phyloP scores from a whole-genome alignment of 2,113 vertebrate genomes.

The Thunnus thynnus region DNA sequence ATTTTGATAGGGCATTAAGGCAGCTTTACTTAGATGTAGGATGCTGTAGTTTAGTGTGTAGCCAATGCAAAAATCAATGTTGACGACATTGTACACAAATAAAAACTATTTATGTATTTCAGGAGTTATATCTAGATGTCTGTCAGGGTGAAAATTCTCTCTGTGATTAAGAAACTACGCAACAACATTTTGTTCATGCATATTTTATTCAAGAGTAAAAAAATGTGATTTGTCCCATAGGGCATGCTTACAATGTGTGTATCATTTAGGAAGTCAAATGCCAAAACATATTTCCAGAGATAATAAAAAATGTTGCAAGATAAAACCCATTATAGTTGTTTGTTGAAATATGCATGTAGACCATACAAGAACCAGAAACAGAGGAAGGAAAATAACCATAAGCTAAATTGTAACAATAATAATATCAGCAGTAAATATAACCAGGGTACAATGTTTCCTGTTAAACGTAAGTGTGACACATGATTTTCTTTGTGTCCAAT shows the following conservation, averaged over 20 bases:
- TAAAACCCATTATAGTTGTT: constrained; percentile 87
- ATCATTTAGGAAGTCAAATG: constrained; percentile 88
- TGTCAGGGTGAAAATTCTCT: not conserved
- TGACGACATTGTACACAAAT: not conserved
- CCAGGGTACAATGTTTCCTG: constrained; percentile 86
- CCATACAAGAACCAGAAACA: constrained; percentile 87
- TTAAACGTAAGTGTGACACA: constrained; percentile 86
- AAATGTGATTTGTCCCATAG: constrained; percentile 91
- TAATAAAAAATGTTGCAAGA: constrained; percentile 87
- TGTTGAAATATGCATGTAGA: constrained; percentile 86
- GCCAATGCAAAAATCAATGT: not conserved
- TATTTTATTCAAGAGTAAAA: constrained; percentile 94
- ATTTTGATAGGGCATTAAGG: too few species aligned
- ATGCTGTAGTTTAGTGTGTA: too few species aligned
- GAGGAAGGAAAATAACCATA: constrained; percentile 84
- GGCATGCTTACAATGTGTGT: constrained; percentile 91
- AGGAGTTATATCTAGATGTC: not conserved
- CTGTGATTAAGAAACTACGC: constrained; percentile 1
- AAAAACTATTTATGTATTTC: not conserved
- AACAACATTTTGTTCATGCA: constrained; percentile 86
- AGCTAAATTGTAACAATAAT: constrained; percentile 86
- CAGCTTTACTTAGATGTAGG: not conserved
- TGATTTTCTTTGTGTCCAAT: constrained; percentile 84
- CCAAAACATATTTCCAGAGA: constrained; percentile 87
- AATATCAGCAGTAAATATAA: constrained; percentile 87